Percentiles rank a stretch among this genome's conserved stretches.
Evolutionary conservation across 2,797 vertebrate genomes (phyloP).

Genomic region (Trachurus trachurus): DNA sequence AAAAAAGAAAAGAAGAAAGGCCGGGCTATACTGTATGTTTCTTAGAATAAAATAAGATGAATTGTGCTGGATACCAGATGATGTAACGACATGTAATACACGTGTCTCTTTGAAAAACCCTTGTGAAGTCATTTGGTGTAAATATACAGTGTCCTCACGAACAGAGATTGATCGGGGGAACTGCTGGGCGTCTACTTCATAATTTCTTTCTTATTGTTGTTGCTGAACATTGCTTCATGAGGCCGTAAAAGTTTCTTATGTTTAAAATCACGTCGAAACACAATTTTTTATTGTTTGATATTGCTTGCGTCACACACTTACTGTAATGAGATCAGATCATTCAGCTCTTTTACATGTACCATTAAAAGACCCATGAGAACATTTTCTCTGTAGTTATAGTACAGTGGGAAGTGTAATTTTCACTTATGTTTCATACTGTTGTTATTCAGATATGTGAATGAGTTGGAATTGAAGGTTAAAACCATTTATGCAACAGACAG

Average conservation of each 20-base stretch:
- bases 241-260: not conserved
- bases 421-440: not conserved
- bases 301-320: not conserved
- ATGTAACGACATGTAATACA: constrained; percentile 10
- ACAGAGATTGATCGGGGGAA: not conserved
- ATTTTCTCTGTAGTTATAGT: not conserved
- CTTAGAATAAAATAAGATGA: not conserved
- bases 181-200: not conserved
- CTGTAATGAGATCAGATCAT: not conserved
- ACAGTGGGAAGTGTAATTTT: not conserved
- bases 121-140: not conserved
- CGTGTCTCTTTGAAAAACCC: not conserved
- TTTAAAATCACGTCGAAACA: not conserved
- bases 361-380: not conserved
- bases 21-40: not conserved
- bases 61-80: not conserved
- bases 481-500: not conserved
- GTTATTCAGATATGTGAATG: not conserved
- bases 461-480: not conserved
- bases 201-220: not conserved
- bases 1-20: not conserved
- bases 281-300: too few relatives aligned
- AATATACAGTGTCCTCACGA: not conserved
- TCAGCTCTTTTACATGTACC: not conserved
- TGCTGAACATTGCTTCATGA: not conserved